Evolutionary conservation across 1,140 invertebrate genomes (phyloP).

Genomic region (Andricus grossulariae): DNA sequence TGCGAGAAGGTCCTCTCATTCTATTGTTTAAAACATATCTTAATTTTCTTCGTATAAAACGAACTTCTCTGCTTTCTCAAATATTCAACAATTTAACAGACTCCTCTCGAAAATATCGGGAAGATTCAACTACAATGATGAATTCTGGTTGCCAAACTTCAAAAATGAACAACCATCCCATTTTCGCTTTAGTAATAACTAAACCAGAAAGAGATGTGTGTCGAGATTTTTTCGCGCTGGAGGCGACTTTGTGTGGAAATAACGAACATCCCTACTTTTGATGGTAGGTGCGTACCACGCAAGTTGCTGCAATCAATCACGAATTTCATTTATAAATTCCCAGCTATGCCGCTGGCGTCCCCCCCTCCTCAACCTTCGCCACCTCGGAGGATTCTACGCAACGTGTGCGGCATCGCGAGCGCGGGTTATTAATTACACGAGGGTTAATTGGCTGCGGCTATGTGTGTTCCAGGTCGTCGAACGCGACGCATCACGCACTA

Average conservation of each 20-base stretch:
- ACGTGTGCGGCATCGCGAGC: conserved; percentile 32
- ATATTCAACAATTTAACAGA: background rate
- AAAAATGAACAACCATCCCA: too few species aligned
- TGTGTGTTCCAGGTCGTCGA: conserved; percentile 26
- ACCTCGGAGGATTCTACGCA: conserved; percentile 28
- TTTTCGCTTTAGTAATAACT: too few species aligned
- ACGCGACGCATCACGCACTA: conserved; percentile 15
- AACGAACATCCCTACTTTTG: conserved; percentile 1
- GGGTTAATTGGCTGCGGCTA: conserved; percentile 43
- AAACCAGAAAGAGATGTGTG: background rate
- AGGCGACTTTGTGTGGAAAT: background rate
- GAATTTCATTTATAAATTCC: conserved; percentile 22
- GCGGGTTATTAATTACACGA: conserved; percentile 52
- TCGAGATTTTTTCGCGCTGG: background rate
- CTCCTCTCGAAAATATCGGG: too few species aligned
- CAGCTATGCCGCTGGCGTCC: conserved; percentile 10
- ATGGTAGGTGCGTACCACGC: background rate
- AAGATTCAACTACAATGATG: too few species aligned
- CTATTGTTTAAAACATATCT: background rate
- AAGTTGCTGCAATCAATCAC: conserved; percentile 5
- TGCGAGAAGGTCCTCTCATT: background rate
- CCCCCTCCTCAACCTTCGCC: conserved; percentile 24
- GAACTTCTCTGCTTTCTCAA: background rate
- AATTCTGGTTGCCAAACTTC: too few species aligned
- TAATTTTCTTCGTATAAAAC: background rate